Percentiles rank a stretch among this genome's conserved stretches.
Evolutionary conservation across 64 coral and sea anemone genomes (phyloP).

Genomic region (Actinia equina): DNA sequence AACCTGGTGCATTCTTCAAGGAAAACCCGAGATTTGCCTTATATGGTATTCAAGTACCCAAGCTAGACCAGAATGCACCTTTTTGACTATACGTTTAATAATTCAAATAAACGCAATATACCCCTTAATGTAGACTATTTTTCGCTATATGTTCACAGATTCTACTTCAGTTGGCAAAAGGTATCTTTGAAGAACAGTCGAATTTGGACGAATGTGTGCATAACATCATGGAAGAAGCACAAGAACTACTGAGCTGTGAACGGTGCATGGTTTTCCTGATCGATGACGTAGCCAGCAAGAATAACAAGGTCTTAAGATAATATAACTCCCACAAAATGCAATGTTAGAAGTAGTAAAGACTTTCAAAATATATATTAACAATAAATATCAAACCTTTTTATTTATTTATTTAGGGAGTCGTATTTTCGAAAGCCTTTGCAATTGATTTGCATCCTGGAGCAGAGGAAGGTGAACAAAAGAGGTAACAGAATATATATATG

Average conservation of each 20-base stretch:
- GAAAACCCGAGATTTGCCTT: no score
- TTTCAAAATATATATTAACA: no score
- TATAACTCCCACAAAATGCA: no score
- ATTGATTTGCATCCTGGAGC: constrained; percentile 68
- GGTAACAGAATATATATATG: no score
- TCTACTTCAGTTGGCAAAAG: constrained; percentile 74
- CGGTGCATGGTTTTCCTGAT: constrained; percentile 89
- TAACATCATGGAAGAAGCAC: constrained; percentile 90
- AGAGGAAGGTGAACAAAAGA: constrained; percentile 49
- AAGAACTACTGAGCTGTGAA: constrained; percentile 79
- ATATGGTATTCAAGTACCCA: no score
- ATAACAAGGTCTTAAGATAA: not conserved
- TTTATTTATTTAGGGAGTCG: constrained; percentile 41
- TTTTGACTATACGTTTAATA: no score
- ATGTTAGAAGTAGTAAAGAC: no score
- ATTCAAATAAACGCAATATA: no score
- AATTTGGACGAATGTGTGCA: constrained; percentile 79
- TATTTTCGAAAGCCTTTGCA: constrained; percentile 93
- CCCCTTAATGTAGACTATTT: not conserved
- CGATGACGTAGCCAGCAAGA: constrained; percentile 41
- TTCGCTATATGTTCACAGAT: constrained; percentile 25
- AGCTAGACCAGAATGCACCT: no score
- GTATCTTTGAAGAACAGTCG: constrained; percentile 95
- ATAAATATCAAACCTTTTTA: no score
- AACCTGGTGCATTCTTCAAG: no score